Percentiles rank a stretch among this genome's conserved stretches.
These are phyloP conservation scores for Erannis defoliaria DNA, from an alignment of 2,888 invertebrate species.

Conservation along the genomic window DNA sequence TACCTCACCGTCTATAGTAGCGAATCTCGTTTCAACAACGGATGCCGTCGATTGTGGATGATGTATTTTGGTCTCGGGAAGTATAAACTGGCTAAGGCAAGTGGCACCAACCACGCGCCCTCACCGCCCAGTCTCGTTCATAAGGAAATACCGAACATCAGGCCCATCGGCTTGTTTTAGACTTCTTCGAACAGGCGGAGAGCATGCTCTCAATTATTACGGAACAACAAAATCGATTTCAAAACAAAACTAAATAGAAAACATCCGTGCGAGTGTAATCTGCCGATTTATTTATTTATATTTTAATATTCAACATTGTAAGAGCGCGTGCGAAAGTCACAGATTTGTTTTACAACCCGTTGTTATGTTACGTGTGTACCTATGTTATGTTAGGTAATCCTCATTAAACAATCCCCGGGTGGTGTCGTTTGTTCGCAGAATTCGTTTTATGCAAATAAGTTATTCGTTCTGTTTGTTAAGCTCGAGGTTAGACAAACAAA, in stretches of 20 bases:
- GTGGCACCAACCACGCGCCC: constrained; percentile 42
- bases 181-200: constrained; percentile 18
- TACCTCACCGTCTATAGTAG: constrained; percentile 43
- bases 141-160: constrained; percentile 68
- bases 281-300: constrained; percentile 15
- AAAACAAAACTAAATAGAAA: neutral
- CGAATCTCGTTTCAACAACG: constrained; percentile 71
- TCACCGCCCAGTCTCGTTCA: constrained; percentile 61
- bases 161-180: constrained; percentile 42
- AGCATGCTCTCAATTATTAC: constrained; percentile 1
- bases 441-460: constrained; percentile 69
- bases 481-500: constrained; percentile 60
- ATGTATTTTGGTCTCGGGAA: constrained; percentile 78
- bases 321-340: constrained; percentile 54
- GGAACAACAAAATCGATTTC: constrained; percentile 7
- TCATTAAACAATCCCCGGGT: constrained; percentile 68
- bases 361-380: constrained; percentile 60
- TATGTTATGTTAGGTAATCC: constrained; percentile 60
- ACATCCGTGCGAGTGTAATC: constrained; percentile 5
- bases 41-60: constrained; percentile 79
- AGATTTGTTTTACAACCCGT: constrained; percentile 55
- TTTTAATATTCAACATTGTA: constrained; percentile 19
- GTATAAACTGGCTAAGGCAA: constrained; percentile 68
- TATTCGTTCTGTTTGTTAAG: constrained; percentile 56
- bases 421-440: constrained; percentile 65